Evolutionary conservation across 2,113 vertebrate species (phyloP), one percentile per base, ranked within the genome.

Genomic region (Meles meles): DNA sequence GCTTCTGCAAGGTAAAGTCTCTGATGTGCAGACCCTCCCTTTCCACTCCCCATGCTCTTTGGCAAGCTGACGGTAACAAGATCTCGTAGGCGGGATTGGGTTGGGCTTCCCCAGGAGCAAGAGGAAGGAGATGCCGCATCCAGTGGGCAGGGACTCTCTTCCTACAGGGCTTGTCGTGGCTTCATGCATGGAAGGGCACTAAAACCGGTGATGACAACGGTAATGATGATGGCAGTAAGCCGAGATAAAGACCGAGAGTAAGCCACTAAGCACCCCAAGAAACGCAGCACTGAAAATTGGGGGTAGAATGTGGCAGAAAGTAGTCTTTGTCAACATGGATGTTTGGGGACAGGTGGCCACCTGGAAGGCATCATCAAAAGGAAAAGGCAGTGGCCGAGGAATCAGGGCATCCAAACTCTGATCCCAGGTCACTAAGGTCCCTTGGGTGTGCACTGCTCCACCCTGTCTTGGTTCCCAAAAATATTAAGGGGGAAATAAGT

Each of bases 1-100:
- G 99, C 98, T 99, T 99, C 98, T 99, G 99, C 97, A 99, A 99
- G 99, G 99, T 99, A 98, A 96, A 71, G 29, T 77, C 49, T 93
- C 42, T 31, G 23, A 7, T 47, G 61, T n/a, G 31, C 25, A 20
- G 7, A 34, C 6, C 7, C 4, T 15, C 29, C 20, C 80, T 6
- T 87, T 31, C 34, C n/a, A 29, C 27, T 31, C 34, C 21, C 52
- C 65, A 6, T 4, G 2, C 18, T 59, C 59, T 44, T 63, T 39
- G 31, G 20, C 5, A 1, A 94, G 15, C n/a, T 76, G 42, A n/a
- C 55, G 11, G 13, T 17, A n/a, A 63, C 55, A 47, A 10, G 8
- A 20, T 42, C 21, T 15, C 42, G 34, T 89, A 65, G 91, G 17
- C 21, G 42, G 44, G 15, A 5, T 37, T 34, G 67, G 69, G 10